Conservation (phyloP, 2,888 invertebrate genomes). For the Erynnis tages region DNA sequence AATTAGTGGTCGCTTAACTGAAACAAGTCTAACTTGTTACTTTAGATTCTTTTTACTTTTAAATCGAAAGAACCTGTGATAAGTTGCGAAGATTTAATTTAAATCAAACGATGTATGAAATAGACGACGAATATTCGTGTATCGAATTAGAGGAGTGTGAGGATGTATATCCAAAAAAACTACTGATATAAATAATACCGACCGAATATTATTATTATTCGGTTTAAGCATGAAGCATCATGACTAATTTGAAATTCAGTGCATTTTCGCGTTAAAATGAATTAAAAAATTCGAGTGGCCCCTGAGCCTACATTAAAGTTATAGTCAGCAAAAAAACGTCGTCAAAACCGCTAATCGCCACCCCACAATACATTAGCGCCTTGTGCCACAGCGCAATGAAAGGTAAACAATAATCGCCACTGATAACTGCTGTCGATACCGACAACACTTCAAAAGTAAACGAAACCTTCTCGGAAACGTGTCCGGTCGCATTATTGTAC, state of each 20-base stretch:
- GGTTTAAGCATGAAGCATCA: too few relatives aligned
- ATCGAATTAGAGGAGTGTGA: too few relatives aligned
- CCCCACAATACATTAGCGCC: not conserved
- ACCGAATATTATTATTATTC: too few relatives aligned
- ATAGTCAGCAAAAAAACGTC: too few relatives aligned
- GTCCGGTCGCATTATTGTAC: constrained; percentile 37
- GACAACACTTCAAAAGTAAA: constrained; percentile 49
- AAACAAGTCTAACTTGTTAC: constrained; percentile 43
- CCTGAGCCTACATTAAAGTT: too few relatives aligned
- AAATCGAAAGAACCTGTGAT: not conserved
- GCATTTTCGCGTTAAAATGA: too few relatives aligned
- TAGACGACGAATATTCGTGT: too few relatives aligned
- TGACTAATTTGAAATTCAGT: too few relatives aligned
- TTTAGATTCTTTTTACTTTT: constrained; percentile 26
- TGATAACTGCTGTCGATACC: constrained; percentile 49
- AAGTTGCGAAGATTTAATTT: not conserved
- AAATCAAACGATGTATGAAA: too few relatives aligned
- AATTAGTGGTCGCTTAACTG: constrained; percentile 57
- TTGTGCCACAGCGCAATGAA: constrained; percentile 28
- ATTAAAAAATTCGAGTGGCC: too few relatives aligned
- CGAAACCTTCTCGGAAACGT: constrained; percentile 44
- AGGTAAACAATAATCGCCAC: constrained; percentile 53
- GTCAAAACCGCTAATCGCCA: not conserved
- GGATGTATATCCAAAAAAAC: too few relatives aligned
- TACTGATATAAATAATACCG: too few relatives aligned